Conservation (phyloP, 2,113 vertebrate species). For the Brachyistius frenatus region DNA sequence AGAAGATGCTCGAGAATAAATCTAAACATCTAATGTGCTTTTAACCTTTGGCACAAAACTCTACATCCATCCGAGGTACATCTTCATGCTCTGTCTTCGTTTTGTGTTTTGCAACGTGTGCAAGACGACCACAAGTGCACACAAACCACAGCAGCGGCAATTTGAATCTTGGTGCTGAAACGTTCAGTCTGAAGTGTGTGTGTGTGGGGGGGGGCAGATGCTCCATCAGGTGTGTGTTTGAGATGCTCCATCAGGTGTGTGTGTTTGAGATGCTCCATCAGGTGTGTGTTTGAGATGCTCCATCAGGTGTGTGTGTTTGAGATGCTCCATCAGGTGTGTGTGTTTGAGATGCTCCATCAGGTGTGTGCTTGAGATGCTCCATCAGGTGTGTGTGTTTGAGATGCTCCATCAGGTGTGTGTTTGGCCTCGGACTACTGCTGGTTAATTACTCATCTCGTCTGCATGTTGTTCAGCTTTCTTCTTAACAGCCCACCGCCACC, state of each 20-base stretch:
- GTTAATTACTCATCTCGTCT: constrained; percentile 47
- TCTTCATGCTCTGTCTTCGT: too few species aligned
- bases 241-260: constrained; percentile 3
- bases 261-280: neutral
- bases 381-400: neutral
- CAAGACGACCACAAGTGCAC: too few species aligned
- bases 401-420: neutral
- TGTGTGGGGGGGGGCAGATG: neutral
- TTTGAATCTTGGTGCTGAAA: neutral
- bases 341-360: too few species aligned
- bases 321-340: constrained; percentile 1
- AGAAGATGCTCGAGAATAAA: too few species aligned
- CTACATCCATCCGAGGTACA: too few species aligned
- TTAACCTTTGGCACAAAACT: too few species aligned
- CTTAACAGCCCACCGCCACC: constrained; percentile 11
- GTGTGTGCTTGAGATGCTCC: neutral
- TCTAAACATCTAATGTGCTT: too few species aligned
- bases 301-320: neutral
- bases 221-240: neutral
- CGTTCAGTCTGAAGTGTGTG: neutral
- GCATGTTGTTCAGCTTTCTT: constrained; percentile 52
- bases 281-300: neutral
- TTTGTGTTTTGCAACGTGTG: too few species aligned
- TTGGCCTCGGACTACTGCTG: neutral
- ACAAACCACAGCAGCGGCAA: too few species aligned